phyloP scores from a whole-genome alignment of 2,113 vertebrate genomes.

The Phrynosoma platyrhinos region DNA sequence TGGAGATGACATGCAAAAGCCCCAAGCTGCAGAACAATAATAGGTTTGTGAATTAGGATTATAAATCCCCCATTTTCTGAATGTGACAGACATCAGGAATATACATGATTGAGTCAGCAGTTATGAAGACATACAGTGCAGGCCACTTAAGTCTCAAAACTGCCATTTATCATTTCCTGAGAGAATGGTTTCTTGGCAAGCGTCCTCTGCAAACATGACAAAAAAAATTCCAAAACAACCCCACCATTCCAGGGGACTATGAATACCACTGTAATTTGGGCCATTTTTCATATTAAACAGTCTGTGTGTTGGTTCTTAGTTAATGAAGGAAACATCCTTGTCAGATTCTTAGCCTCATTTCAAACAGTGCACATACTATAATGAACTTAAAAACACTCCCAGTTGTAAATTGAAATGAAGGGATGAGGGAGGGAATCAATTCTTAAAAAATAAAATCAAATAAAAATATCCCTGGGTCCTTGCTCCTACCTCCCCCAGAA shows the following conservation, averaged over 20 bases:
- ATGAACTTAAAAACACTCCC: slow-evolving; percentile 4
- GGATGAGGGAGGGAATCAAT: neutral
- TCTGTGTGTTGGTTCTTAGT: slow-evolving; percentile 56
- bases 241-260: slow-evolving; percentile 70
- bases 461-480: slow-evolving; percentile 1
- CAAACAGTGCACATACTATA: slow-evolving; percentile 51
- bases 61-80: slow-evolving; percentile 55
- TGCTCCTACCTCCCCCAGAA: neutral
- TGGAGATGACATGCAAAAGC: slow-evolving; percentile 41
- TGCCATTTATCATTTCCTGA: slow-evolving; percentile 78
- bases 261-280: slow-evolving; percentile 71
- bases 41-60: slow-evolving; percentile 59
- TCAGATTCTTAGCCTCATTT: slow-evolving; percentile 41
- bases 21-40: slow-evolving; percentile 49
- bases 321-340: slow-evolving; percentile 70
- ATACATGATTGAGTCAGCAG: slow-evolving; percentile 70
- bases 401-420: neutral
- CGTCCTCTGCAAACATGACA: slow-evolving; percentile 68
- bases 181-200: slow-evolving; percentile 75
- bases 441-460: slow-evolving; percentile 5
- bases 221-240: slow-evolving; percentile 66
- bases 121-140: slow-evolving; percentile 66
- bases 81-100: slow-evolving; percentile 68
- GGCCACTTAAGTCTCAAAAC: slow-evolving; percentile 67
- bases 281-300: slow-evolving; percentile 73